Evolutionary conservation across 2,797 vertebrate genomes (phyloP).

Genomic region (Pantherophis vulpinus): DNA sequence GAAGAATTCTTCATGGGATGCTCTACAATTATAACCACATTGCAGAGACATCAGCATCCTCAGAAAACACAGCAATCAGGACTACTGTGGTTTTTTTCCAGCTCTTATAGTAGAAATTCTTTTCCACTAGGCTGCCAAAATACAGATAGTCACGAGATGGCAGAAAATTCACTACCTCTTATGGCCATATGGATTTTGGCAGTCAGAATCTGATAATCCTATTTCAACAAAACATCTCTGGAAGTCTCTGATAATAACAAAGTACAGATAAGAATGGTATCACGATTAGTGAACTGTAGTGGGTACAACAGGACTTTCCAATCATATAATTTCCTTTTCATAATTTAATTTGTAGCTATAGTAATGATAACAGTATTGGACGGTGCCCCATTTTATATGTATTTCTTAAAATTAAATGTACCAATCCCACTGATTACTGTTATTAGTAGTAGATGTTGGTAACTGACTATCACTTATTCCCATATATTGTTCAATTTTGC

Average conservation of each 20-base stretch:
- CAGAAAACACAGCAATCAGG: background rate
- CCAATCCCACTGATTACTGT: background rate
- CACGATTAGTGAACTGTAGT: background rate
- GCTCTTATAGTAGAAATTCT: background rate
- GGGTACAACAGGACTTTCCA: background rate
- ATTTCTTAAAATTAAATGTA: background rate
- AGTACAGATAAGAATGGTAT: background rate
- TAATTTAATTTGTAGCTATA: background rate
- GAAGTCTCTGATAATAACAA: background rate
- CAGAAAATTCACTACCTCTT: background rate
- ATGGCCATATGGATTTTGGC: background rate
- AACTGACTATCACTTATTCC: conserved; percentile 21
- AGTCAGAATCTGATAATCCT: background rate
- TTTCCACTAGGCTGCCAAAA: background rate
- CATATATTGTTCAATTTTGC: background rate
- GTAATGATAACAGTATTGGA: background rate
- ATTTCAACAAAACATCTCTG: background rate
- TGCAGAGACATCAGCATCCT: background rate
- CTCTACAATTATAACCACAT: background rate
- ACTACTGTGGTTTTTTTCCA: background rate
- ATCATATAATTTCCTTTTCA: background rate
- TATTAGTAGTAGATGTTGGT: background rate
- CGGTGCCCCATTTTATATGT: background rate
- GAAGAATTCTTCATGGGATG: background rate
- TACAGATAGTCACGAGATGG: background rate